Conservation (phyloP, 2,113 vertebrate species). For the Hyperopisus bebe region DNA sequence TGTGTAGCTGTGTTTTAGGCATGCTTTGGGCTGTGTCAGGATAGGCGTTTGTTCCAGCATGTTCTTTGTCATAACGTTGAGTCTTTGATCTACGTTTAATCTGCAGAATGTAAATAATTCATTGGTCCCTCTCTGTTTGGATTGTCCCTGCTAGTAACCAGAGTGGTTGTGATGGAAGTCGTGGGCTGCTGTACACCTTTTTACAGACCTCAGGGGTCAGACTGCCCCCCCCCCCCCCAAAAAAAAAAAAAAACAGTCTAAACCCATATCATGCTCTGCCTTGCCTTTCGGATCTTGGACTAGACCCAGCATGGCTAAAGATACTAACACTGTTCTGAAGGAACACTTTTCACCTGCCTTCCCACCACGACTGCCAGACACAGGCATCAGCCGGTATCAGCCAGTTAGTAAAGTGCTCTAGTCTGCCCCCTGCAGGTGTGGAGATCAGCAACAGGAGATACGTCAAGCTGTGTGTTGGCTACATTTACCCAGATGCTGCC, state of each 20-base stretch:
- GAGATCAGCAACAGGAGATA: not conserved
- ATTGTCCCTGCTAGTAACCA: slow-evolving; percentile 44
- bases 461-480: not conserved
- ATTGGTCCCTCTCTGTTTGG: slow-evolving; percentile 43
- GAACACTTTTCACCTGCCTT: slow-evolving; percentile 28
- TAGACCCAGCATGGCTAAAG: slow-evolving; percentile 33
- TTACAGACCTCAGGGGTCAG: not conserved
- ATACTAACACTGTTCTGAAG: slow-evolving; percentile 34
- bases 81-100: slow-evolving; percentile 47
- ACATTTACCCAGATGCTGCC: not conserved
- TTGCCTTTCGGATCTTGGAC: not conserved
- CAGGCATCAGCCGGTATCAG: not conserved
- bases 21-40: not conserved
- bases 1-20: not conserved
- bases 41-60: not conserved
- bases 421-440: not conserved
- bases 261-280: not conserved
- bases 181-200: not conserved
- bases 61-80: slow-evolving; percentile 4
- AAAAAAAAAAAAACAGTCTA: not conserved
- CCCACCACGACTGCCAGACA: not conserved
- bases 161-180: slow-evolving; percentile 18
- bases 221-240: not conserved
- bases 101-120: slow-evolving; percentile 64
- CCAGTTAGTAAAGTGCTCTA: not conserved